Evolutionary conservation across 2,888 invertebrate species (phyloP), one percentile per base, ranked within the genome.

Genomic region (Malthinus seriepunctatus): DNA sequence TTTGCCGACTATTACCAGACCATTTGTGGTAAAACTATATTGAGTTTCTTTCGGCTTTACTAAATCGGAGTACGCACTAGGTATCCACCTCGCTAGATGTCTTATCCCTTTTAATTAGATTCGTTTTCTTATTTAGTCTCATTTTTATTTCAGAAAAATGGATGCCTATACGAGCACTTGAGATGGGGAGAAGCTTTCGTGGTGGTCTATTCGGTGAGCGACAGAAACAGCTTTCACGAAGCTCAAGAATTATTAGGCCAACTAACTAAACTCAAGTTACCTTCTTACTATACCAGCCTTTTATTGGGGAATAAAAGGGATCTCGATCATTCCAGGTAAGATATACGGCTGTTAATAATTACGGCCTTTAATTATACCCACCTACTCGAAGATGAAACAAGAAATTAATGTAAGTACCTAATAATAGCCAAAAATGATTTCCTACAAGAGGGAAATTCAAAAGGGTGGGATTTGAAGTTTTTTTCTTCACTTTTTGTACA

Each of bases 121-220:
- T 23, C 23, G 23, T 23, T 23, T 23, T 23, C 23, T 49, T n/a
- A 37, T 60, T 56, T 56, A 12, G 15, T 58, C n/a, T n/a, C n/a
- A n/a, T 63, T 63, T 69, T 71, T 72, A 63, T 83, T 79, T 68
- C 76, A 88, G 89, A 86, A 87, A 79, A 86, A 87, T 68, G 89
- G 89, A 50, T 89, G 89, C 71, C 78, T 90, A 51, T 87, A 88
- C 67, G 89, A 90, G 70, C 90, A 90, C 76, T 83, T 90, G 62
- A 83, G 90, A 70, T 91, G 91, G 91, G 91, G 91, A 31, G 91
- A 91, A 72, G 90, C 91, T 0, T 91, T 90, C 75, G 88, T 91
- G 32, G 84, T 91, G 64, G 90, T 92, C 47, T 91, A 91, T 79
- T 90, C 90, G 42, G 89, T 92, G 42, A 89, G 88, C 72, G 89